Percentiles rank a stretch among this genome's conserved stretches.
These are phyloP conservation scores for Novumbra hubbsi DNA, from an alignment of 2,797 vertebrate species.

Conservation along the genomic window DNA sequence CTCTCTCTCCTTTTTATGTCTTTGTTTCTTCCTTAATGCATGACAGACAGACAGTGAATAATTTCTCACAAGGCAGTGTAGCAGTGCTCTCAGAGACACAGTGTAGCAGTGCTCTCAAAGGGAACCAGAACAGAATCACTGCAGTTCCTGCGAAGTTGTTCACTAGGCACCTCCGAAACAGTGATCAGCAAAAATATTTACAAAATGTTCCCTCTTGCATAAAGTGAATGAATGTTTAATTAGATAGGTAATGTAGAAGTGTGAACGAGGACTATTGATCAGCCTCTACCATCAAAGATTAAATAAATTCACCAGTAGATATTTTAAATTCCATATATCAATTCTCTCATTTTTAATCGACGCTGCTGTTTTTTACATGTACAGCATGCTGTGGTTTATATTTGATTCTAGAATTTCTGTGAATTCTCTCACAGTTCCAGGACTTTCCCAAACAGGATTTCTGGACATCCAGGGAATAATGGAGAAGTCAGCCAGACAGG, in stretches of 20 bases:
- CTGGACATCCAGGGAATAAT: too few species aligned
- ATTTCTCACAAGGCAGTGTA: background rate
- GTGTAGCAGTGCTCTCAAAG: background rate
- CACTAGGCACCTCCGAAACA: background rate
- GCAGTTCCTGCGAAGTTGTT: background rate
- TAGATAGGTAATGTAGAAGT: background rate
- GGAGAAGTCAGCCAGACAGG: too few species aligned
- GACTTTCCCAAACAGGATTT: too few species aligned
- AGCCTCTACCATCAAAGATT: background rate
- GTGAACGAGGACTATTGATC: background rate
- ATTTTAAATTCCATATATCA: too few species aligned
- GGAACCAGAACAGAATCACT: background rate
- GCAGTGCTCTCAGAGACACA: too few species aligned
- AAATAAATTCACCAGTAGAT: too few species aligned
- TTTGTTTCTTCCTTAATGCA: background rate
- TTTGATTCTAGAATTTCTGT: too few species aligned
- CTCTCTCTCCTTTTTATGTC: background rate
- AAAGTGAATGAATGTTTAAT: background rate
- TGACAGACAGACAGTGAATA: background rate
- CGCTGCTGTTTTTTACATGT: too few species aligned
- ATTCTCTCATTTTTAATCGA: too few species aligned
- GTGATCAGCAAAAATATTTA: background rate
- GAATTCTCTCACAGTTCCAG: too few species aligned
- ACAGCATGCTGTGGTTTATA: too few species aligned
- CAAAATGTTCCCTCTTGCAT: background rate